Percentiles rank a stretch among this genome's conserved stretches.
Conservation (phyloP, 1,140 invertebrate species). For the Teleopsis dalmanni region DNA sequence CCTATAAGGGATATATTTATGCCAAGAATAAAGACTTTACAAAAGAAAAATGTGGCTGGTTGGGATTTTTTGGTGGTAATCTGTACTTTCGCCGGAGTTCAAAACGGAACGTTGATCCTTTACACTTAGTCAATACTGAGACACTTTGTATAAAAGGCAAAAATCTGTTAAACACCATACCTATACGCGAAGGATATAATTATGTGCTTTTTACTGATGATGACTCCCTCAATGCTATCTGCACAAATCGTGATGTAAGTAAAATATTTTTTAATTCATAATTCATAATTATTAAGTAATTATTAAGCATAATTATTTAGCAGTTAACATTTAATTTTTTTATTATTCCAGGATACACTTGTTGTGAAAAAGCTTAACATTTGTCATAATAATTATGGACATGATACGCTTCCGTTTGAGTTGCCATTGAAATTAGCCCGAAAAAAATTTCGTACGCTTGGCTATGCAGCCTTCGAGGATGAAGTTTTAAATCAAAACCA, state of each 20-base stretch:
- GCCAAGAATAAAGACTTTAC: constrained; percentile 69
- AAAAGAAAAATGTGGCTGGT: constrained; percentile 66
- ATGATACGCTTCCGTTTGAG: constrained; percentile 48
- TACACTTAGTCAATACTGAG: constrained; percentile 39
- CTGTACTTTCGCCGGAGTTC: constrained; percentile 38
- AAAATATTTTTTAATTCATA: neutral
- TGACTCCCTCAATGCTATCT: constrained; percentile 43
- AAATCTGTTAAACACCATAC: constrained; percentile 33
- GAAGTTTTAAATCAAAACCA: constrained; percentile 49
- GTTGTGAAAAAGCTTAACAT: constrained; percentile 38
- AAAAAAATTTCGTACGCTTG: constrained; percentile 72
- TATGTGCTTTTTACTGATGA: constrained; percentile 42
- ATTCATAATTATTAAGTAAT: neutral
- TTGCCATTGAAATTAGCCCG: constrained; percentile 70
- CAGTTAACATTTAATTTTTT: neutral
- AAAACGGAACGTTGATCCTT: constrained; percentile 30
- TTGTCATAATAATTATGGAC: constrained; percentile 33
- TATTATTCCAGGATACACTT: constrained; percentile 26
- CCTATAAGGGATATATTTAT: constrained; percentile 81
- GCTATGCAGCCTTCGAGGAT: constrained; percentile 63
- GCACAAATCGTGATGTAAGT: constrained; percentile 40
- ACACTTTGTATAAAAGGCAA: constrained; percentile 34
- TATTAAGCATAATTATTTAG: too few species aligned
- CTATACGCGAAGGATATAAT: constrained; percentile 37
- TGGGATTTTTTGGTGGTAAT: constrained; percentile 63